Evolutionary conservation across 2,797 vertebrate genomes (phyloP).

Genomic region (Labroides dimidiatus): DNA sequence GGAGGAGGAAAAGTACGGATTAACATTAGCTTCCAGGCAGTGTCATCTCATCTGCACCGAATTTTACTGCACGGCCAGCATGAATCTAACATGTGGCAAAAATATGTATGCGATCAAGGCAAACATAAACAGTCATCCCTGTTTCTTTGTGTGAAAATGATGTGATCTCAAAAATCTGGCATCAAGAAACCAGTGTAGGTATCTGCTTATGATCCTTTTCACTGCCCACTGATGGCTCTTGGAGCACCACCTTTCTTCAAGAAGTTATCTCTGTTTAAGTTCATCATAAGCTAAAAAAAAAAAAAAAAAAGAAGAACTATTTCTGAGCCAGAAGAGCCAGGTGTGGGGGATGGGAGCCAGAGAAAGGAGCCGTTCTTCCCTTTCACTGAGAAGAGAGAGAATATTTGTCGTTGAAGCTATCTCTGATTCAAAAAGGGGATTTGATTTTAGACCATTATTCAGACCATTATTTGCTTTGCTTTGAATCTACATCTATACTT

Average conservation of each 20-base stretch:
- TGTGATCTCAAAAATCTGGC: background rate
- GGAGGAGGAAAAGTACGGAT: slow-evolving; percentile 52
- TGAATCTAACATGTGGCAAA: slow-evolving; percentile 8
- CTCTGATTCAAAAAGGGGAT: too few species aligned
- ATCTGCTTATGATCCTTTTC: slow-evolving; percentile 16
- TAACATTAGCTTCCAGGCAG: slow-evolving; percentile 48
- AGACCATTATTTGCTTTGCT: background rate
- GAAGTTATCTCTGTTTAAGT: background rate
- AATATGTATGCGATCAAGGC: slow-evolving; percentile 15
- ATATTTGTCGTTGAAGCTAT: too few species aligned
- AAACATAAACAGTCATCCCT: background rate
- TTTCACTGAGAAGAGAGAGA: too few species aligned
- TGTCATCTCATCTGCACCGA: slow-evolving; percentile 56
- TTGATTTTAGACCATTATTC: slow-evolving; percentile 11
- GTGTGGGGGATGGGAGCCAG: too few species aligned
- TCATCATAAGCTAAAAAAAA: background rate
- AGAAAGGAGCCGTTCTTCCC: too few species aligned
- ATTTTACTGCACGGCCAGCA: slow-evolving; percentile 29
- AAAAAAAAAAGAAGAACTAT: slow-evolving; percentile 13
- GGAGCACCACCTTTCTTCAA: too few species aligned
- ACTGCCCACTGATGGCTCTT: background rate
- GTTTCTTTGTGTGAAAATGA: background rate
- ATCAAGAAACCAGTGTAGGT: background rate
- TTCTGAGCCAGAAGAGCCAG: slow-evolving; percentile 7
- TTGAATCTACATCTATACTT: background rate